Base-by-base conservation (phyloP, 1,140 invertebrate species). In the Drosophila parvula region DNA sequence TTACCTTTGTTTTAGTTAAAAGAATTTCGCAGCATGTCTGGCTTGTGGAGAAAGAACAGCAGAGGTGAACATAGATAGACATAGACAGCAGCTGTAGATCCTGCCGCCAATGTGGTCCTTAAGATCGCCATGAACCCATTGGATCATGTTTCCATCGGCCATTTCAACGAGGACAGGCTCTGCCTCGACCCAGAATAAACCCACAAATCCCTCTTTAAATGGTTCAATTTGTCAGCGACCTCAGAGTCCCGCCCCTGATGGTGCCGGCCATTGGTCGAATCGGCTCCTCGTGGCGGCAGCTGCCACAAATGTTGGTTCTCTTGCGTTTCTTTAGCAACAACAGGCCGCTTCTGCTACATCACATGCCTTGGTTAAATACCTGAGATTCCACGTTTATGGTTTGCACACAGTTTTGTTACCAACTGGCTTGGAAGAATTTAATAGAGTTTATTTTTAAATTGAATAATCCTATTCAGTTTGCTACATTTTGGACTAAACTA, bases 221-320 rank as follows among this genome's bases (percentile, higher is more conserved):
- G 59, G 70, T 82, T 85, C 65, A 86, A 85, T 85, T 85, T 85
- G 59, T 81, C 79, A 69, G 55, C 59, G 16, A 4, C 11, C 45
- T 32, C 44, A 44, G 16, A 3, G 4, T 48, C 32, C 30, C 27
- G 28, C 36, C 53, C 51, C 70, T 79, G 67, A 82, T 86, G 85
- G 64, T 73, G 68, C 59, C 62, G 74, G 61, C 56, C 60, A 34
- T 45, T 40, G 50, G 48, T 48, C 36, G 38, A 58, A 48, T 44
- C 22, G 36, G 45, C 53, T 30, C 56, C 73, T 78, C 79, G 47
- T 81, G 84, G 76, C 62, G 60, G 63, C 84, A 89, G 80, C 73
- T 88, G 84, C 47, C 69, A 18, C 57, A 71, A 88, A 89, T 88
- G 84, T 60, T 40, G 41, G 47, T 55, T 74, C 55, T 70, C 63